These are phyloP conservation scores for Prenolepis imparis DNA, from an alignment of 2,888 invertebrate genomes.

Conservation along the genomic window DNA sequence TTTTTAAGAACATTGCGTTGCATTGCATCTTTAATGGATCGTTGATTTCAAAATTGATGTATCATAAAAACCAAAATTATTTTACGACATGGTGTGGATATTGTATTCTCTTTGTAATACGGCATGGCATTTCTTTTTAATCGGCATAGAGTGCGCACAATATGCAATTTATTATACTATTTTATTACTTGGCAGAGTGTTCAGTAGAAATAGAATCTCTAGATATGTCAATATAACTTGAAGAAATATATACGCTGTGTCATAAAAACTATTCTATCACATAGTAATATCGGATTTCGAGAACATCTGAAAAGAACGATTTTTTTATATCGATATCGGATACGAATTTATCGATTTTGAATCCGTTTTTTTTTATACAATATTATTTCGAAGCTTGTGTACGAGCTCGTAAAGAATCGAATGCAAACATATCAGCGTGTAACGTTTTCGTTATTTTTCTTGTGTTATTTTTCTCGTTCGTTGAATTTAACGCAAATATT, in stretches of 20 bases:
- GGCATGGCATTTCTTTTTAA: neutral
- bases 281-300: constrained; percentile 10
- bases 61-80: constrained; percentile 16
- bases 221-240: neutral
- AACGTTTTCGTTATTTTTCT: constrained; percentile 25
- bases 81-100: neutral
- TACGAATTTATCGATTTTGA: constrained; percentile 23
- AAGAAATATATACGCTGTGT: neutral
- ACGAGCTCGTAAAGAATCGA: constrained; percentile 39
- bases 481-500: constrained; percentile 35
- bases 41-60: constrained; percentile 2
- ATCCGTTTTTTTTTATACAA: constrained; percentile 12
- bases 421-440: constrained; percentile 30
- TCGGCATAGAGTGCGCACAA: neutral
- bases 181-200: constrained; percentile 4
- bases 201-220: constrained; percentile 1
- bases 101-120: neutral
- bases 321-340: constrained; percentile 24
- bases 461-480: constrained; percentile 35
- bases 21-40: constrained; percentile 1
- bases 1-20: neutral
- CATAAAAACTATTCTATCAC: neutral
- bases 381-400: constrained; percentile 20
- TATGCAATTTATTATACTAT: constrained; percentile 6
- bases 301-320: constrained; percentile 2